Base-by-base conservation (phyloP, 2,888 invertebrate genomes). In the Xanthostigma xanthostigma region DNA sequence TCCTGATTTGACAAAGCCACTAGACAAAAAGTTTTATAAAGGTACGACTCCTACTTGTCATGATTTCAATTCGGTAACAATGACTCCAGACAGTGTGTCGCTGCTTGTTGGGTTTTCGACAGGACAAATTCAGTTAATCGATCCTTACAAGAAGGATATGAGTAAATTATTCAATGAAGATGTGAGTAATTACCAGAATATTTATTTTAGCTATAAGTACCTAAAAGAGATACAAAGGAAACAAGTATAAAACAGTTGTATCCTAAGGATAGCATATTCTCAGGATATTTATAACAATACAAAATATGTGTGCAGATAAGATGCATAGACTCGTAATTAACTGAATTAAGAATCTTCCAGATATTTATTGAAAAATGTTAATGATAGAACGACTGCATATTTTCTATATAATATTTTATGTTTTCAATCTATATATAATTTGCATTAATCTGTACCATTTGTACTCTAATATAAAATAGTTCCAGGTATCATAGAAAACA, bases 31-130 rank as follows among this genome's bases (percentile, higher is more conserved):
- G 67, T 84, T 94, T 63, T 98, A 98, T 70, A 97, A 97, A 74
- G 96, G 96, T 62, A 96, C 95, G 46, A 94, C 91, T 71, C 98
- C 97, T 13, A 98, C 97, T 33, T 96, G 96, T 69, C 98, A 98
- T 65, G 95, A 96, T 72, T 97, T 98, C 70, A 97, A 97, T 74
- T 77, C 80, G 45, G 75, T 81, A 55, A 82, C 85, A 46, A 85
- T 87, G 62, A 82, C 84, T 50, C 72, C 78, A 12, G 91, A 93
- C 52, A 85, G 85, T 66, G 88, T 92, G 17, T 85, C 88, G 47
- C 75, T 98, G 55, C 75, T 97, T 59, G 92, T 98, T 61, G 98
- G 98, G 50, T 97, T 98, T 73, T 93, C 94, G 59, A 95, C 94
- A 33, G 98, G 98, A 54, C 96, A 97, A 73, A 90, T 97, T 64